Percentiles rank a stretch among this genome's conserved stretches.
Conservation (phyloP, 2,888 invertebrate genomes). For the Amphiduros pacificus region DNA sequence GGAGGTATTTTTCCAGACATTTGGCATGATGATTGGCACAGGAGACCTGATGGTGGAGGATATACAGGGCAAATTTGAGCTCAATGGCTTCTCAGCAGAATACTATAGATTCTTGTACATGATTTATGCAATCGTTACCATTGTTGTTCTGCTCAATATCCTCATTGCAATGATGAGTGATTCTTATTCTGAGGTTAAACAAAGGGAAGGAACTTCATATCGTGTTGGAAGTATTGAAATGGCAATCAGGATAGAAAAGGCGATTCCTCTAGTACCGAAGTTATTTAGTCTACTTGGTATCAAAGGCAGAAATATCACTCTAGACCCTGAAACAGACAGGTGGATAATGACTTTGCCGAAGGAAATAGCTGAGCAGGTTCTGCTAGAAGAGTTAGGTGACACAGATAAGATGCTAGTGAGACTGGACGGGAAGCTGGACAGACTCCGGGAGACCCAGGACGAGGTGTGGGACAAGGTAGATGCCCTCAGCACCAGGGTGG, state of each 20-base stretch:
- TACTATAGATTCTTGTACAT: background rate
- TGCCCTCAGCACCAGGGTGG: too few relatives aligned
- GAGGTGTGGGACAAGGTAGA: too few relatives aligned
- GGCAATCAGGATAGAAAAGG: background rate
- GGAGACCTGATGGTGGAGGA: background rate
- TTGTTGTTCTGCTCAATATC: background rate
- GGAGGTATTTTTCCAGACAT: background rate
- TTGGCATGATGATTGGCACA: background rate
- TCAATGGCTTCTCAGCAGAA: background rate
- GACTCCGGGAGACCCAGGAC: too few relatives aligned
- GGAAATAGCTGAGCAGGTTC: too few relatives aligned
- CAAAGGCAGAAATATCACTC: too few relatives aligned
- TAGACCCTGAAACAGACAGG: too few relatives aligned
- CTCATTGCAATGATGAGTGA: conserved; percentile 1
- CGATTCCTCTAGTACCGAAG: background rate
- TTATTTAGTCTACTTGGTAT: background rate
- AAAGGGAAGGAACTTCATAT: background rate
- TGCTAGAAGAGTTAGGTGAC: too few relatives aligned
- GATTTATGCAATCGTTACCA: background rate
- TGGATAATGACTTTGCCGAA: too few relatives aligned
- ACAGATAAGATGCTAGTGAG: too few relatives aligned
- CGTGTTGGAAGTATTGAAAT: background rate
- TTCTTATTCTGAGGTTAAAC: background rate
- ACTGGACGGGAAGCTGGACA: too few relatives aligned
- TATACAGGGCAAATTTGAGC: background rate